Base-by-base conservation (phyloP, 1,140 invertebrate species). In the Nephotettix cincticeps region DNA sequence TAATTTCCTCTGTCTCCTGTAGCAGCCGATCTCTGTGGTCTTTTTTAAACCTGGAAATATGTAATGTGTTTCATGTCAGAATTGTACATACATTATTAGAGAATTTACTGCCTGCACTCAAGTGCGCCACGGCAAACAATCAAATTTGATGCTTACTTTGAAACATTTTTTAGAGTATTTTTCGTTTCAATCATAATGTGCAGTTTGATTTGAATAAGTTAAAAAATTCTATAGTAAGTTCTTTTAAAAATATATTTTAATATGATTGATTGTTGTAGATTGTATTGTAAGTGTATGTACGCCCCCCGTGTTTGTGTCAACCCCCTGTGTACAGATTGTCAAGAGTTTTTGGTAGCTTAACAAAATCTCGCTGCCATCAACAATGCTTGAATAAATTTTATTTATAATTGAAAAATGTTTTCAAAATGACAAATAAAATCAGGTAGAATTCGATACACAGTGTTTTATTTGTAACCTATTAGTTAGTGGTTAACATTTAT, bases 351-450 rank as follows among this genome's bases (percentile, higher is more conserved):
- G 56, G 56, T 61, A 61, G 56, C 56, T 61, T 61, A 27, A 61
- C 56, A 61, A 61, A 61, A 27, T 61, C 6, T 27, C 23, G 56
- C 56, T 61, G 56, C 56, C 56, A 61, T 51, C n/a, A 51, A 51
- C 47, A n/a, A 51, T 61, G 56, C 56, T 61, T 65, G n/a, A 30
- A 19, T 25, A 43, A 14, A 23, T 66, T 68, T 68, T 68, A 54
- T 68, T 68, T 68, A 68, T 29, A 68, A 68, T 23, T 51, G 21
- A 68, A 32, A 67, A 68, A 68, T 47, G 43, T 65, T 65, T 65
- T 65, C 29, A 65, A 65, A 65, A 65, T 65, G 63, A 65, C 63
- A 65, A 65, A 65, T 65, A 65, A 65, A 65, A 36, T 65, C 63
- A 68, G 25, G 45, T 68, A 68, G 45, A 68, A 68, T 68, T 68